Percentiles rank a stretch among this genome's conserved stretches.
Evolutionary conservation across 1,140 invertebrate species (phyloP).

Genomic region (Aplysia californica): DNA sequence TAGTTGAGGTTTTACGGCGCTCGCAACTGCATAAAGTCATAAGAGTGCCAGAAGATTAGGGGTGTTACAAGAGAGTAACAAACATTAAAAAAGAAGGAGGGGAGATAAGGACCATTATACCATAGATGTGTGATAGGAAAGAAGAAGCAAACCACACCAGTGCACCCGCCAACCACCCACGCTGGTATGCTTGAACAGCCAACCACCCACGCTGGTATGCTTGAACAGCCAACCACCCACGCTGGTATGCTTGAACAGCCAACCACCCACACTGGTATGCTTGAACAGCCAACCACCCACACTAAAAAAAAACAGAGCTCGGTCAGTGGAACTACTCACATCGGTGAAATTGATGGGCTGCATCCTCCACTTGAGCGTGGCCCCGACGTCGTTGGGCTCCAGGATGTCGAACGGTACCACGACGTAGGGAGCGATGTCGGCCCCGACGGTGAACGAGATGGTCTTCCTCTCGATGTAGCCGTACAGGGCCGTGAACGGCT

Average conservation of each 20-base stretch:
- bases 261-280: neutral
- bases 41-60: too few relatives aligned
- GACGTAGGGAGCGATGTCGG: neutral
- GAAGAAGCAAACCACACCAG: too few relatives aligned
- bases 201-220: neutral
- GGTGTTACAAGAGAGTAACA: too few relatives aligned
- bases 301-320: neutral
- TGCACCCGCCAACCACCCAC: neutral
- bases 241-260: neutral
- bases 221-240: neutral
- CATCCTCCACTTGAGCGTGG: neutral
- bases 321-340: slow-evolving; percentile 5
- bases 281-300: neutral
- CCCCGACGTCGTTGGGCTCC: neutral
- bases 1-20: too few relatives aligned
- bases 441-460: neutral
- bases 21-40: too few relatives aligned
- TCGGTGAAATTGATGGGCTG: neutral
- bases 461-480: neutral
- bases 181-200: neutral
- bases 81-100: too few relatives aligned
- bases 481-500: neutral
- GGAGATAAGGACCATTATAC: too few relatives aligned
- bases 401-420: slow-evolving; percentile 12
- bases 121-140: too few relatives aligned